Evolutionary conservation across 2,797 vertebrate species (phyloP).

Genomic region (Triplophysa bombifrons): DNA sequence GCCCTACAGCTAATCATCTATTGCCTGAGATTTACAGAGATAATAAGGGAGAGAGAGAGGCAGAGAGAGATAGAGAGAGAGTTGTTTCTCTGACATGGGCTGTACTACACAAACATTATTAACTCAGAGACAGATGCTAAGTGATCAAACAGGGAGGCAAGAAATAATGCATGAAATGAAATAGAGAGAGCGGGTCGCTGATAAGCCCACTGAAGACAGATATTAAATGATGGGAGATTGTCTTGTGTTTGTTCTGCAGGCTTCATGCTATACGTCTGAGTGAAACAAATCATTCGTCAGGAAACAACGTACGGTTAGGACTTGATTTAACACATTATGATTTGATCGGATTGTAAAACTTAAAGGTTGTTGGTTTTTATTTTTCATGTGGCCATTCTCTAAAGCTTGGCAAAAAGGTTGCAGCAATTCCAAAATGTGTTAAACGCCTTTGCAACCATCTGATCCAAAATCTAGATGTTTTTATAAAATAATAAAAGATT

Average conservation of each 20-base stretch:
- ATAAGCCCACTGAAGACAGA: constrained; percentile 39
- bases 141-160: constrained; percentile 33
- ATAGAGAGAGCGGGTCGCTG: constrained; percentile 31
- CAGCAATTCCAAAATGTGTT: neutral
- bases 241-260: constrained; percentile 30
- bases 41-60: constrained; percentile 38
- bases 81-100: constrained; percentile 13
- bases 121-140: constrained; percentile 41
- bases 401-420: neutral
- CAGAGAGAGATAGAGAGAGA: neutral
- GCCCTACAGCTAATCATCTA: constrained; percentile 50
- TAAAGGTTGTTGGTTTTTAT: neutral
- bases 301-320: constrained; percentile 2
- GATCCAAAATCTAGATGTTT: too few relatives aligned
- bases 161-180: constrained; percentile 44
- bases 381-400: neutral
- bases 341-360: neutral
- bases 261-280: constrained; percentile 16
- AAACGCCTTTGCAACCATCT: neutral
- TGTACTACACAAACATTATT: constrained; percentile 48
- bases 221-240: constrained; percentile 46
- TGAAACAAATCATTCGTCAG: constrained; percentile 28
- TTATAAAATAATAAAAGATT: too few relatives aligned
- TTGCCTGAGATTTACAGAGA: constrained; percentile 37
- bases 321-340: neutral